Evolutionary conservation across 2,113 vertebrate genomes (phyloP).

Genomic region (Phalacrocorax aristotelis): DNA sequence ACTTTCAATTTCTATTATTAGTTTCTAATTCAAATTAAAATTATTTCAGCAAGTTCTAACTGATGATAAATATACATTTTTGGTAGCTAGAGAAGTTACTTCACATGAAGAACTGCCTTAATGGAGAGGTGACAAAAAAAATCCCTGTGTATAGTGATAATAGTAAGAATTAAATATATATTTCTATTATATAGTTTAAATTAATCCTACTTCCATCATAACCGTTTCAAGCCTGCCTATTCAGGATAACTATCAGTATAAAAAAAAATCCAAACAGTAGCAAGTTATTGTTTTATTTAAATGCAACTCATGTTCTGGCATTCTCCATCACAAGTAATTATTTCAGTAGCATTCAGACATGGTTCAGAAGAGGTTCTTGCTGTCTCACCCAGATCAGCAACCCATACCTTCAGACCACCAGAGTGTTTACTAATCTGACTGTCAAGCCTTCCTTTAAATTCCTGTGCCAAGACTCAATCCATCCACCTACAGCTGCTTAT

Average conservation of each 20-base stretch:
- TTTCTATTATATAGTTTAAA: conserved; percentile 23
- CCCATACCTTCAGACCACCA: neutral
- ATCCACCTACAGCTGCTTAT: neutral
- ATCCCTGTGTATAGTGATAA: neutral
- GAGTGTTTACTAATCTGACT: neutral
- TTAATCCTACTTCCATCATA: conserved; percentile 13
- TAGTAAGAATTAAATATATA: neutral
- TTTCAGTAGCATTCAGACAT: fast-evolving
- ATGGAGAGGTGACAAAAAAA: neutral
- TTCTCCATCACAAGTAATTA: neutral
- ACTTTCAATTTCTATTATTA: neutral
- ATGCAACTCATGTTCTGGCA: neutral
- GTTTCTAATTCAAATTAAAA: neutral
- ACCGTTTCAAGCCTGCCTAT: conserved; percentile 34
- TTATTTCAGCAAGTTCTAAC: neutral
- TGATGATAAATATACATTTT: neutral
- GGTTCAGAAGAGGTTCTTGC: neutral
- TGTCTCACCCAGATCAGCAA: neutral
- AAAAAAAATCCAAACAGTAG: conserved; percentile 24
- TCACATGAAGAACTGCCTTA: neutral
- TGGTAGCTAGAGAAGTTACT: conserved; percentile 6
- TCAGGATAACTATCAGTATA: neutral
- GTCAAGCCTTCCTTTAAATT: neutral
- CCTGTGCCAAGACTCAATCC: neutral
- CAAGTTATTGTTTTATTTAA: neutral